These are phyloP conservation scores for Orientallactaga sibirica DNA, from an alignment of 2,797 vertebrate species.

Conservation along the genomic window DNA sequence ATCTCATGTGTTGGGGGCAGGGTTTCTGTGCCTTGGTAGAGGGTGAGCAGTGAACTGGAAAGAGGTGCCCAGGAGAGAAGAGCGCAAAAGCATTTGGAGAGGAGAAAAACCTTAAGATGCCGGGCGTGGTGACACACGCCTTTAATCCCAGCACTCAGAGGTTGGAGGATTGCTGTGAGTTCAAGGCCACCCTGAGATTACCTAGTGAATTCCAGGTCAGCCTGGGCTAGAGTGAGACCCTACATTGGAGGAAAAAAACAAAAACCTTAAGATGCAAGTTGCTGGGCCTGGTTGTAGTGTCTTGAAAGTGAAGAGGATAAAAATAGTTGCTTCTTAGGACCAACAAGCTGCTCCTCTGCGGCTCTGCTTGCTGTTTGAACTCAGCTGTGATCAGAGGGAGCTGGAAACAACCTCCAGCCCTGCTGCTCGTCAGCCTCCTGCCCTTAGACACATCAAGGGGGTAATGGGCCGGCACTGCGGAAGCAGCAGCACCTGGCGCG, in stretches of 20 bases:
- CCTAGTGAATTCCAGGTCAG: no score
- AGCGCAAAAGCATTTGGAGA: not conserved
- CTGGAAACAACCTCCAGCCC: not conserved
- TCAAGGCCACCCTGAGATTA: no score
- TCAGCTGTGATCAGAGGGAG: not conserved
- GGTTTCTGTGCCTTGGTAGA: not conserved
- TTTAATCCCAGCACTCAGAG: no score
- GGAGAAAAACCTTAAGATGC: not conserved
- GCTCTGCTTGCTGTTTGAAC: not conserved
- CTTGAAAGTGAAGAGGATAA: conserved; percentile 9
- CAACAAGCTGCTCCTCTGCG: not conserved
- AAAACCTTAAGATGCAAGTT: not conserved
- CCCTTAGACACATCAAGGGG: not conserved
- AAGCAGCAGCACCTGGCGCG: not conserved
- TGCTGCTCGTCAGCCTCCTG: not conserved
- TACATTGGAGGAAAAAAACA: no score
- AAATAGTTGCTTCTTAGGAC: conserved; percentile 50
- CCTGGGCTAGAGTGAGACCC: no score
- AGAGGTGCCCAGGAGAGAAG: not conserved
- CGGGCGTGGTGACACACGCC: no score
- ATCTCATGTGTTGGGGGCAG: not conserved
- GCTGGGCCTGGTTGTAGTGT: not conserved
- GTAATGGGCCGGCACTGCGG: not conserved
- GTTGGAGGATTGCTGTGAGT: no score
- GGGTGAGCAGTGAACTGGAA: not conserved